phyloP scores from a whole-genome alignment of 2,888 invertebrate species.

The Leptopilina syphax region DNA sequence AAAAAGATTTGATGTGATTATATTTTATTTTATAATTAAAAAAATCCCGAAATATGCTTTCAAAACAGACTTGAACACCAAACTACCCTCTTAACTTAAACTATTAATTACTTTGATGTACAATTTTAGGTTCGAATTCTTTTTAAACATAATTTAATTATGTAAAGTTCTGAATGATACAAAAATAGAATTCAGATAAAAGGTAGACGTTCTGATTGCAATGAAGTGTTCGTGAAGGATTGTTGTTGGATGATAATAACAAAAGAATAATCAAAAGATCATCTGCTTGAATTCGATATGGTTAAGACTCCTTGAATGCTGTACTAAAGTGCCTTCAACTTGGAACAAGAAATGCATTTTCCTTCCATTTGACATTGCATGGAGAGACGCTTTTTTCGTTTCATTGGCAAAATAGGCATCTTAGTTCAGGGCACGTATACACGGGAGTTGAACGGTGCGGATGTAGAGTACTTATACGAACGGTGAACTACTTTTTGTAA shows the following conservation, averaged over 20 bases:
- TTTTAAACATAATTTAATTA: too few species aligned
- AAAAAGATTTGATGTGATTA: too few species aligned
- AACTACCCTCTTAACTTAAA: too few species aligned
- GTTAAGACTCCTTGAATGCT: constrained; percentile 10
- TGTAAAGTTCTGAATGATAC: too few species aligned
- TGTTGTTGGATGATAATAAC: neutral
- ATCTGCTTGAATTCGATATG: constrained; percentile 26
- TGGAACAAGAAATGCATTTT: constrained; percentile 53
- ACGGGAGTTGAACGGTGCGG: constrained; percentile 50
- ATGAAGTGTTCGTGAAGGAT: neutral
- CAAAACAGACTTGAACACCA: too few species aligned
- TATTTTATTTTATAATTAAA: too few species aligned
- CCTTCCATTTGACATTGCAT: constrained; percentile 52
- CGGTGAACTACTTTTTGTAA: constrained; percentile 73
- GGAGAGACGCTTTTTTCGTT: constrained; percentile 51
- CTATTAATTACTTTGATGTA: too few species aligned
- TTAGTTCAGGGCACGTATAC: constrained; percentile 52
- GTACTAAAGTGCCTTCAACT: constrained; percentile 22
- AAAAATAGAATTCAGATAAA: neutral
- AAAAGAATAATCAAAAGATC: constrained; percentile 26
- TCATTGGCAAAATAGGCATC: constrained; percentile 54
- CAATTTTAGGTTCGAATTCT: too few species aligned
- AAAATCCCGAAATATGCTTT: too few species aligned
- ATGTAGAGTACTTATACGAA: constrained; percentile 61
- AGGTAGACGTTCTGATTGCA: neutral